Percentiles rank a stretch among this genome's conserved stretches.
phyloP scores from a whole-genome alignment of 2,797 vertebrate genomes.

The Mormyrus proboscirostris region DNA sequence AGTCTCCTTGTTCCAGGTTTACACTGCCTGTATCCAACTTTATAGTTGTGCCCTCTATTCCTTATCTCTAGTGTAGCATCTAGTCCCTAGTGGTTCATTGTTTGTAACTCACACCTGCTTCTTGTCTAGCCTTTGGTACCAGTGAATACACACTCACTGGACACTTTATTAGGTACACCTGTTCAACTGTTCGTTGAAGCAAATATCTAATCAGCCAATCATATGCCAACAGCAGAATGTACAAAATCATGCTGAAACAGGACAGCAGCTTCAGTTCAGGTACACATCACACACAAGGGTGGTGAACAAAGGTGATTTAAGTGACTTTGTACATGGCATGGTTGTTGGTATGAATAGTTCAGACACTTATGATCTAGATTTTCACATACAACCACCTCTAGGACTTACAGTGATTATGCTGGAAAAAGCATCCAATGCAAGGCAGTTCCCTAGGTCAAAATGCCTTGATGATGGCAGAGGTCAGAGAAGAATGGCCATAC shows the following conservation, averaged over 20 bases:
- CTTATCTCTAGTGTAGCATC: background rate
- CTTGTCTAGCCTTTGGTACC: background rate
- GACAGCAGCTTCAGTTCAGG: background rate
- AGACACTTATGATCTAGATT: background rate
- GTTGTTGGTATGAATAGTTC: background rate
- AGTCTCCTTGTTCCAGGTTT: background rate
- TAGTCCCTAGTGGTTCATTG: background rate
- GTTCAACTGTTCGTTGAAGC: background rate
- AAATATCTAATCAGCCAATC: background rate
- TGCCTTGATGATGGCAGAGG: background rate
- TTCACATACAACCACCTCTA: background rate
- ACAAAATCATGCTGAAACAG: background rate
- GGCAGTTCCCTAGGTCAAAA: background rate
- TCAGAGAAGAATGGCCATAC: background rate
- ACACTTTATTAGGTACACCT: background rate
- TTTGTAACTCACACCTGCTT: background rate
- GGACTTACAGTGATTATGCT: no score
- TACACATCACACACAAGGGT: background rate
- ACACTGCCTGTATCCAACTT: background rate
- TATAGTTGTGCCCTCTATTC: background rate
- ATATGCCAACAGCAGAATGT: background rate
- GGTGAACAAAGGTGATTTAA: background rate
- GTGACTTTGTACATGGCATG: background rate
- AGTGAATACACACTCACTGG: background rate
- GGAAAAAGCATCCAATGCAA: background rate